Percentiles rank a stretch among this genome's conserved stretches.
Conservation (phyloP, 2,888 invertebrate species). For the Papilio elwesi region DNA sequence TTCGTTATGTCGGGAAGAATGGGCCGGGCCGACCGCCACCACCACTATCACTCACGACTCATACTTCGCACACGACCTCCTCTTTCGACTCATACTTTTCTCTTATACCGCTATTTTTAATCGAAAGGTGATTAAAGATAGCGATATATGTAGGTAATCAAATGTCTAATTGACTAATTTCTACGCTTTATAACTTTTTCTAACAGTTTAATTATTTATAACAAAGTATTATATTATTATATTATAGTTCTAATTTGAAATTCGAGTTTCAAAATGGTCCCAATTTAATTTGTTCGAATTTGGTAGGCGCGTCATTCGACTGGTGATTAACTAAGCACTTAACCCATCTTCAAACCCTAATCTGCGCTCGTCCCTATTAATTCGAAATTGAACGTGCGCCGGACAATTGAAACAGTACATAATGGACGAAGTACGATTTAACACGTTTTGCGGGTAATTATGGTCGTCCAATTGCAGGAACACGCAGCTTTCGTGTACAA, state of each 20-base stretch:
- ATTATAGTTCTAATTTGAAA: slow-evolving; percentile 41
- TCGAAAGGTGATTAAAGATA: too few species aligned
- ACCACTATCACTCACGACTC: too few species aligned
- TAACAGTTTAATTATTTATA: neutral
- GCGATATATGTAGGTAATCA: too few species aligned
- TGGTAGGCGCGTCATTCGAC: slow-evolving; percentile 55
- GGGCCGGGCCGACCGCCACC: too few species aligned
- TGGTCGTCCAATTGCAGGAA: slow-evolving; percentile 62
- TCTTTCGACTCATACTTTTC: too few species aligned
- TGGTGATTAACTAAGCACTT: slow-evolving; percentile 70
- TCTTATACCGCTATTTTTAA: too few species aligned
- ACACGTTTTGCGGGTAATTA: slow-evolving; percentile 75
- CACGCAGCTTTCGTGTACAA: slow-evolving; percentile 55
- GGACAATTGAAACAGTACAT: slow-evolving; percentile 69
- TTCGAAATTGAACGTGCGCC: slow-evolving; percentile 66
- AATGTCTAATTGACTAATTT: too few species aligned
- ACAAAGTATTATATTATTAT: neutral
- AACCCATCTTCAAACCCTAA: slow-evolving; percentile 65
- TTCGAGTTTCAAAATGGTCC: slow-evolving; percentile 46
- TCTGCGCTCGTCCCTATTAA: slow-evolving; percentile 67
- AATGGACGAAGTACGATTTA: slow-evolving; percentile 64
- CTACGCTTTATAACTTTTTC: neutral
- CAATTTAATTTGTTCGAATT: slow-evolving; percentile 60
- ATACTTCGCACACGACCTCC: too few species aligned
- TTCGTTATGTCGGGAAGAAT: too few species aligned